Base-by-base conservation (phyloP, 1,140 invertebrate genomes). In the Drosophila gunungcola region DNA sequence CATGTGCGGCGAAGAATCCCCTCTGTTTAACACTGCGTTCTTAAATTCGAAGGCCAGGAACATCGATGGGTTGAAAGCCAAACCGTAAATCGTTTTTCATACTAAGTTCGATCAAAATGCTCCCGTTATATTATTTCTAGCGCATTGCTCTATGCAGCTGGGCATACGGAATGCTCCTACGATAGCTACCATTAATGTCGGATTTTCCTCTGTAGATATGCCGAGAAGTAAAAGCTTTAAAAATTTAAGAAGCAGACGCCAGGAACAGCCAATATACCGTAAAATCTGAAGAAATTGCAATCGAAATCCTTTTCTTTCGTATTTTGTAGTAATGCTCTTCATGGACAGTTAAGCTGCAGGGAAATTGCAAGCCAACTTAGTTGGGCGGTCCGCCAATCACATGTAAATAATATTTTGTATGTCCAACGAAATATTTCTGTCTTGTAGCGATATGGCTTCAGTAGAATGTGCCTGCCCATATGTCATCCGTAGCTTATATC, bases 251-350 rank as follows among this genome's bases (percentile, higher is more conserved):
- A 29, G 55, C 49, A 45, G 56, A 45, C 13, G 48, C 12, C 21
- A 45, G 39, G 63, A 67, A n/a, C 16, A 29, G 21, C 36, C 11
- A 21, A 27, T 12, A 29, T 25, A 54, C 57, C 64, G 55, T 84
- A 68, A 67, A 48, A 62, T 11, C 52, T 56, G 52, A 56, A 58
- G 43, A 21, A 56, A 13, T 76, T 82, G 60, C 75, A 67, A 82
- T 43, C 62, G 55, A 80, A 64, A 55, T 25, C 53, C 39, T 64
- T 75, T 77, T 81, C 57, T 90, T 77, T 78, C 69, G 45, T 81
- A 76, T 91, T 79, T 91, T 90, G 61, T 90, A 91, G 90, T 80
- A 80, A 76, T 84, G 73, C 82, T 86, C 79, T 75, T 78, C 65
- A 55, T 61, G 69, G 51, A 53, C 16, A n/a, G 34, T 32, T 12